These are phyloP conservation scores for Drosophila paramelanica DNA, from an alignment of 2,888 invertebrate genomes.

Conservation along the genomic window DNA sequence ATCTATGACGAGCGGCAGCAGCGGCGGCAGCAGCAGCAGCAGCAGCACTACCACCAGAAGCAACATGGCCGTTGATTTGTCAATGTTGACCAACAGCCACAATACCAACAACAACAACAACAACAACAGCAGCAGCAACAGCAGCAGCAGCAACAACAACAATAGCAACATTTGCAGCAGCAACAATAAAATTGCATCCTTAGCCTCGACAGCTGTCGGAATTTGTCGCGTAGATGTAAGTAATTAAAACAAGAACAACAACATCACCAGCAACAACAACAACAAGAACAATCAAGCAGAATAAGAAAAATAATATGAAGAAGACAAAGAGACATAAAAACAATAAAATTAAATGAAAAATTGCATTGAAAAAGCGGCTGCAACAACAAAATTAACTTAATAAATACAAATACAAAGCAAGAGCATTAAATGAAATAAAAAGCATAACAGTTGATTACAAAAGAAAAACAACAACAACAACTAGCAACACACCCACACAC, in stretches of 20 bases:
- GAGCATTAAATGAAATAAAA: neutral
- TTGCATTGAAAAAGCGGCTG: neutral
- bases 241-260: constrained; percentile 37
- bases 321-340: neutral
- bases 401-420: neutral
- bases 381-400: constrained; percentile 6
- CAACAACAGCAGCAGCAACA: constrained; percentile 14
- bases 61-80: constrained; percentile 81
- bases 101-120: constrained; percentile 26
- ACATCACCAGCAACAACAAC: constrained; percentile 1
- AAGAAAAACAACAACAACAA: neutral
- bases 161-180: constrained; percentile 41
- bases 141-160: constrained; percentile 28
- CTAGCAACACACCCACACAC: neutral
- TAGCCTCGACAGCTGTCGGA: constrained; percentile 73
- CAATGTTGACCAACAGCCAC: constrained; percentile 55
- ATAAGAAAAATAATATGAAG: constrained; percentile 2
- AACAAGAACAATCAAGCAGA: constrained; percentile 2
- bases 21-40: constrained; percentile 22
- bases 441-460: neutral
- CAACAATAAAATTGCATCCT: constrained; percentile 41
- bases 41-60: constrained; percentile 45
- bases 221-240: constrained; percentile 83
- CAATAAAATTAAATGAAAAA: constrained; percentile 3
- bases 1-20: constrained; percentile 65